phyloP scores from a whole-genome alignment of 2,797 vertebrate species.

The Acrossocheilus wenchowensis region DNA sequence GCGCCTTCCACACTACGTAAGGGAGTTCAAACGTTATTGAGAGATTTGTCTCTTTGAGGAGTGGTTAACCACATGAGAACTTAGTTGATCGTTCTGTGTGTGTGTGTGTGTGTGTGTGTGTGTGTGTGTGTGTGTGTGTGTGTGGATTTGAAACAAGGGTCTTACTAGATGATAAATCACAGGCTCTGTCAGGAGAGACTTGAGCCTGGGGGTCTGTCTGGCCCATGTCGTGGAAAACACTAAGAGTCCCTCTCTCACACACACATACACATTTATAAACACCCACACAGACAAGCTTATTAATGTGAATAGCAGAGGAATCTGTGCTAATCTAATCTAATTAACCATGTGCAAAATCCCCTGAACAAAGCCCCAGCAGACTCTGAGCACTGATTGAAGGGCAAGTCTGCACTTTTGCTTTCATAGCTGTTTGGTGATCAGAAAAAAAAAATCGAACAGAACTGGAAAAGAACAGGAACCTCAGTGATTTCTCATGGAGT shows the following conservation, averaged over 20 bases:
- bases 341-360: conserved; percentile 33
- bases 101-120: no score
- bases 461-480: conserved; percentile 13
- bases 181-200: conserved; percentile 58
- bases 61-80: conserved; percentile 68
- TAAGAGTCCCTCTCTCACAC: conserved; percentile 36
- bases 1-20: not conserved
- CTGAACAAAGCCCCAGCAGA: conserved; percentile 36
- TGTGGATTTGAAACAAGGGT: conserved; percentile 49
- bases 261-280: conserved; percentile 39
- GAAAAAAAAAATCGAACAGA: not conserved
- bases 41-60: conserved; percentile 71
- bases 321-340: conserved; percentile 38
- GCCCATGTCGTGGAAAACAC: conserved; percentile 61
- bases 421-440: conserved; percentile 21
- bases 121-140: conserved; percentile 50
- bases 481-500: conserved; percentile 27
- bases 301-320: conserved; percentile 32
- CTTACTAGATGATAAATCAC: conserved; percentile 70
- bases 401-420: conserved; percentile 30
- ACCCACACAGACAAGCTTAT: conserved; percentile 37
- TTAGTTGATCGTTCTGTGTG: conserved; percentile 61
- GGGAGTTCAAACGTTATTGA: conserved; percentile 62
- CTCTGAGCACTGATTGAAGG: conserved; percentile 15
- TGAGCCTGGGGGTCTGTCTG: conserved; percentile 35